Evolutionary conservation across 2,113 vertebrate species (phyloP).

Genomic region (Ranitomeya variabilis): DNA sequence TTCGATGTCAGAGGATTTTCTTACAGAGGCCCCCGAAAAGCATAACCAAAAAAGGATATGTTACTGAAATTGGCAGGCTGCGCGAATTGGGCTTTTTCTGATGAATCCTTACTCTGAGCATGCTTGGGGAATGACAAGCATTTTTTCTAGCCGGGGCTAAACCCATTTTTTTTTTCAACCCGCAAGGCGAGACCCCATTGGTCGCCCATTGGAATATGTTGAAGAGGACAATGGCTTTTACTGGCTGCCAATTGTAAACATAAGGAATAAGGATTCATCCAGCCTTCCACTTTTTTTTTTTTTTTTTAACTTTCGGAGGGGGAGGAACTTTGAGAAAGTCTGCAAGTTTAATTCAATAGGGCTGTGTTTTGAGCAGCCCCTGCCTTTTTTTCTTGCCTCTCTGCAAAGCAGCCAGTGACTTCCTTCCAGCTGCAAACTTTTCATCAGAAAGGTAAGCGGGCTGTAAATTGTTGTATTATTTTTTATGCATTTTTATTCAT

Average conservation of each 20-base stretch:
- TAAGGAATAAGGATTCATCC: conserved; percentile 76
- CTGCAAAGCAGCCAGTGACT: conserved; percentile 64
- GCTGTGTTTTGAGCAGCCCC: conserved; percentile 65
- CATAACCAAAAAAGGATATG: conserved; percentile 90
- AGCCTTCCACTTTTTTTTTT: conserved; percentile 67
- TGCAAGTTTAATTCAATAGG: conserved; percentile 75
- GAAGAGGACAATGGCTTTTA: conserved; percentile 80
- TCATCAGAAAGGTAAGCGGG: conserved; percentile 72
- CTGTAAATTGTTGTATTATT: neutral
- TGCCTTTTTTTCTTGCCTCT: conserved; percentile 63
- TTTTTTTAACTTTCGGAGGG: conserved; percentile 18
- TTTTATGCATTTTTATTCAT: neutral
- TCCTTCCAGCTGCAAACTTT: conserved; percentile 62
- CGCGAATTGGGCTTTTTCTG: conserved; percentile 71
- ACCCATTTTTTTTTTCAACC: conserved; percentile 71
- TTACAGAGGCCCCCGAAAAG: conserved; percentile 83
- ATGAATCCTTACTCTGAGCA: conserved; percentile 80
- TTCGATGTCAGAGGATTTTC: conserved; percentile 85
- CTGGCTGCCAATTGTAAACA: conserved; percentile 77
- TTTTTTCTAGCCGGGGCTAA: conserved; percentile 71
- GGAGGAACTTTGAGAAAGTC: conserved; percentile 80
- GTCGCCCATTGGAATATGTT: conserved; percentile 73
- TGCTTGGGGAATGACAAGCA: conserved; percentile 83
- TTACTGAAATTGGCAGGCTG: conserved; percentile 79
- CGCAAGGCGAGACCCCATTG: conserved; percentile 67